Evolutionary conservation across 2,797 vertebrate species (phyloP).

Genomic region (Siniperca undulata): DNA sequence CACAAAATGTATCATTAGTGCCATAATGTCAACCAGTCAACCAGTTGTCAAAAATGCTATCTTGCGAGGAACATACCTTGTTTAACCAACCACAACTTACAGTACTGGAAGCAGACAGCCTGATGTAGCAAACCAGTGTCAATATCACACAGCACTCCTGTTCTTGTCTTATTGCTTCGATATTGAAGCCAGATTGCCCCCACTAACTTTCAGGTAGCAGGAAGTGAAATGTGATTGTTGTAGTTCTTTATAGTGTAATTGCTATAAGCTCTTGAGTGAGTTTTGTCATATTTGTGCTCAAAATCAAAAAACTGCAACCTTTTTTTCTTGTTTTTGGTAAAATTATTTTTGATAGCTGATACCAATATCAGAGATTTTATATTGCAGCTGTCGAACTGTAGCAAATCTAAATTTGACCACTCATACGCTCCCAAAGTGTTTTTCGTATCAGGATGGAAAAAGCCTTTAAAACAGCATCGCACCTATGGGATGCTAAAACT

Average conservation of each 20-base stretch:
- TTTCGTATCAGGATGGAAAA: not conserved
- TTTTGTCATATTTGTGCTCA: not conserved
- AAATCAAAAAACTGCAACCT: not conserved
- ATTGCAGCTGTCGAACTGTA: not conserved
- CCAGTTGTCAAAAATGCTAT: not conserved
- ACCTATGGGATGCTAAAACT: not conserved
- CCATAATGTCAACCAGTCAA: not conserved
- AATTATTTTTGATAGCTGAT: not conserved
- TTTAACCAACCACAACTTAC: not conserved
- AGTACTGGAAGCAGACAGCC: not conserved
- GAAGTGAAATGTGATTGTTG: not conserved
- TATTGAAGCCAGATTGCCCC: not conserved
- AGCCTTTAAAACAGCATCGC: not conserved
- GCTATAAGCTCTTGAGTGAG: not conserved
- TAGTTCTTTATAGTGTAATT: not conserved
- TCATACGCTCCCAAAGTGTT: not conserved
- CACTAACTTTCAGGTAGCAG: not conserved
- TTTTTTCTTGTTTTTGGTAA: not conserved
- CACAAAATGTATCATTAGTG: not conserved
- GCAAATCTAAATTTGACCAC: not conserved
- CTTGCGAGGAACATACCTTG: not conserved
- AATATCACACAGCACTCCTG: not conserved
- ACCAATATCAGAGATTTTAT: not conserved
- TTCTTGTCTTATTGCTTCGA: not conserved
- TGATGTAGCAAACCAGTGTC: slow-evolving; percentile 2